Conservation (phyloP, 2,113 vertebrate species). For the Toxotes chatareus region DNA sequence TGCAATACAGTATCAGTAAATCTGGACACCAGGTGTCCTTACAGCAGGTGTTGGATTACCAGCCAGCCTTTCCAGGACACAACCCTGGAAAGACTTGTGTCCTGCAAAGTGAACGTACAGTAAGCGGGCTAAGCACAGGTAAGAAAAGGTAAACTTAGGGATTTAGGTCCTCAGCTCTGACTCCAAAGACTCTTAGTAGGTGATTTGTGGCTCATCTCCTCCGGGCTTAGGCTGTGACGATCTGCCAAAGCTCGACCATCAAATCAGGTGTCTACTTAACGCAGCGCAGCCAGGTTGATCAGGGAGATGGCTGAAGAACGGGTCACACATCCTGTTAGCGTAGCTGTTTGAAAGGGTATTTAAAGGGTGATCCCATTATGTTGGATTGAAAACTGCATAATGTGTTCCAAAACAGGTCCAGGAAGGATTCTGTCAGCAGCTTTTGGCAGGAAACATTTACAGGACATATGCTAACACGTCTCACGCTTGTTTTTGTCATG, state of each 20-base stretch:
- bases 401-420: slow-evolving; percentile 63
- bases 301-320: slow-evolving; percentile 50
- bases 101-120: slow-evolving; percentile 81
- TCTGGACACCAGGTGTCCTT: slow-evolving; percentile 71
- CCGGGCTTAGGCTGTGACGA: slow-evolving; percentile 85
- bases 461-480: slow-evolving; percentile 30
- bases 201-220: slow-evolving; percentile 91
- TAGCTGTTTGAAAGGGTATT: slow-evolving; percentile 76
- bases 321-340: slow-evolving; percentile 69
- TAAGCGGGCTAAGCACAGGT: slow-evolving; percentile 83
- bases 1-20: slow-evolving; percentile 48
- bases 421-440: slow-evolving; percentile 69
- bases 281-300: slow-evolving; percentile 59
- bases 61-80: slow-evolving; percentile 61
- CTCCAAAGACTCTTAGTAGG: slow-evolving; percentile 90
- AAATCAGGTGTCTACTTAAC: slow-evolving; percentile 79
- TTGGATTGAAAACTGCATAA: slow-evolving; percentile 68
- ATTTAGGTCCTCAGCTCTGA: slow-evolving; percentile 86
- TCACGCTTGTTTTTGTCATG: slow-evolving; percentile 28
- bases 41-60: slow-evolving; percentile 69
- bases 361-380: slow-evolving; percentile 76
- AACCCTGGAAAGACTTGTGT: slow-evolving; percentile 58
- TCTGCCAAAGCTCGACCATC: slow-evolving; percentile 80
- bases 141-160: slow-evolving; percentile 87
- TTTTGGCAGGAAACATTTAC: slow-evolving; percentile 36